Percentiles rank a stretch among this genome's conserved stretches.
phyloP scores from a whole-genome alignment of 2,888 invertebrate genomes.

The Lithophane socia region DNA sequence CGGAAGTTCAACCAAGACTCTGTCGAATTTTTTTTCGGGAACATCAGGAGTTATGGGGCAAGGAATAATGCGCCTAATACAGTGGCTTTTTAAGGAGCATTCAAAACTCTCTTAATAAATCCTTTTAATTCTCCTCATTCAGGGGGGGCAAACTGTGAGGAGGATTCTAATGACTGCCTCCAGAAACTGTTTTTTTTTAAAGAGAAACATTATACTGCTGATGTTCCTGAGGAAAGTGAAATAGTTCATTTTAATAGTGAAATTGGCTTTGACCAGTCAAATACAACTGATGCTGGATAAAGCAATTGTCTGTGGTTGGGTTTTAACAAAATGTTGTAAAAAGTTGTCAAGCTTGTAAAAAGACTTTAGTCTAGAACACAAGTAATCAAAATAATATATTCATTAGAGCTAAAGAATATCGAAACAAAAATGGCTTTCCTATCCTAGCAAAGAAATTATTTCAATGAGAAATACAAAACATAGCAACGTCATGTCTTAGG shows the following conservation, averaged over 20 bases:
- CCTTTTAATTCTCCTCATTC: not conserved
- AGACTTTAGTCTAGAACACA: conserved; percentile 8
- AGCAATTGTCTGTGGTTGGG: conserved; percentile 41
- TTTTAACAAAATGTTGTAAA: conserved; percentile 21
- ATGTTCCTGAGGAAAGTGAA: conserved; percentile 2
- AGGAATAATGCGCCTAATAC: conserved; percentile 6
- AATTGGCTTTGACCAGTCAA: not conserved
- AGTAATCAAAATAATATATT: conserved; percentile 2
- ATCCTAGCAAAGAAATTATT: conserved; percentile 24
- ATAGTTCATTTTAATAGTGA: conserved; percentile 6
- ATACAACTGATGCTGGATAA: conserved; percentile 27
- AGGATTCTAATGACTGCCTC: conserved; percentile 53
- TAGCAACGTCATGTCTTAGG: not conserved
- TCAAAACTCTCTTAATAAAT: conserved; percentile 1
- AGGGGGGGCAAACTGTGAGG: conserved; percentile 50
- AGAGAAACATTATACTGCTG: not conserved
- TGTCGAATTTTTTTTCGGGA: conserved; percentile 4
- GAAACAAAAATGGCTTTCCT: conserved; percentile 33
- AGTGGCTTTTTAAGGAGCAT: conserved; percentile 23
- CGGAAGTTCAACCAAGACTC: conserved; percentile 51
- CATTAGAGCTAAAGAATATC: conserved; percentile 28
- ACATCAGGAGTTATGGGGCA: conserved; percentile 9
- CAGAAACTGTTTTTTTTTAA: conserved; percentile 7
- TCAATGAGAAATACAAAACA: conserved; percentile 21
- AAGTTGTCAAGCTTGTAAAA: conserved; percentile 25